Evolutionary conservation across 2,797 vertebrate genomes (phyloP).

Genomic region (Sebastes trivittatus): DNA sequence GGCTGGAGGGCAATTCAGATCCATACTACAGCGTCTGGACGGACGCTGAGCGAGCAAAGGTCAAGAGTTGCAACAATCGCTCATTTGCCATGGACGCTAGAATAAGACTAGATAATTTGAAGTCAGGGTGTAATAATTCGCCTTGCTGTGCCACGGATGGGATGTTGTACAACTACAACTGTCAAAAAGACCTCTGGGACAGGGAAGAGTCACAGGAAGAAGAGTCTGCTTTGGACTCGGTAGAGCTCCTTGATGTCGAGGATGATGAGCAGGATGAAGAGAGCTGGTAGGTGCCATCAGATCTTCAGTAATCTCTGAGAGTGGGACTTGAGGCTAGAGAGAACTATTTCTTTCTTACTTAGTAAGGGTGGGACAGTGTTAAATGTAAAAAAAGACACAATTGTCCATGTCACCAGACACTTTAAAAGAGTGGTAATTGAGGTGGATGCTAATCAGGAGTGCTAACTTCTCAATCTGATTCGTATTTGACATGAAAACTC

Average conservation of each 20-base stretch:
- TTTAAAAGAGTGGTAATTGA: neutral
- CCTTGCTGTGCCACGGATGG: neutral
- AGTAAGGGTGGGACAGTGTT: neutral
- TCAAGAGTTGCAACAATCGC: conserved; percentile 2
- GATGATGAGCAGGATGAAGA: conserved; percentile 64
- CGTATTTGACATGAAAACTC: neutral
- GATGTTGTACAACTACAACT: conserved; percentile 13
- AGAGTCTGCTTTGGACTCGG: conserved; percentile 67
- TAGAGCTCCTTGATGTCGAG: conserved; percentile 70
- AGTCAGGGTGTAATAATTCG: conserved; percentile 48
- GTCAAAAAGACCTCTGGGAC: conserved; percentile 41
- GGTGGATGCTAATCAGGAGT: neutral
- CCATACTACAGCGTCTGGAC: conserved; percentile 32
- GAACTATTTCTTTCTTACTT: neutral
- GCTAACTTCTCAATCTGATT: neutral
- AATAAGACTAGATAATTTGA: conserved; percentile 59
- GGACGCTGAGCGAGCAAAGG: neutral
- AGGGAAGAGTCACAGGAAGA: conserved; percentile 32
- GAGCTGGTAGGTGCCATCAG: conserved; percentile 69
- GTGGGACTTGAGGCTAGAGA: neutral
- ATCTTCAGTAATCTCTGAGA: neutral
- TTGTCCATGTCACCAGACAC: neutral
- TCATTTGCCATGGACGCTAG: conserved; percentile 68
- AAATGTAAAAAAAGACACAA: neutral
- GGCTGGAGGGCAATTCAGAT: conserved; percentile 15